These are phyloP conservation scores for Pomatostomus ruficeps DNA, from an alignment of 2,113 vertebrate genomes.

Conservation along the genomic window DNA sequence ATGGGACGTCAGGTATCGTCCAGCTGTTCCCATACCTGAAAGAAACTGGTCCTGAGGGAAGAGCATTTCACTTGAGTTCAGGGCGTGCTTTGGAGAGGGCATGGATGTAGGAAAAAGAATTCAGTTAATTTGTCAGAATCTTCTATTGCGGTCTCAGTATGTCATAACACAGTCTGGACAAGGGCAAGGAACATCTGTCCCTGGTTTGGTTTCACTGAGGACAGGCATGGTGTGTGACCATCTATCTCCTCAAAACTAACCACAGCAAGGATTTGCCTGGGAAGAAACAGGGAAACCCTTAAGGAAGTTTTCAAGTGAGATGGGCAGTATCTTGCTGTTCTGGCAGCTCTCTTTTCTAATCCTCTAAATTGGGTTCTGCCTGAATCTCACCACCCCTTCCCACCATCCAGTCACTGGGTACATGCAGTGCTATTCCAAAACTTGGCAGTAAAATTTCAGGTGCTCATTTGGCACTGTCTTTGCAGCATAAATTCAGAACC, in stretches of 20 bases:
- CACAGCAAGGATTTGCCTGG: neutral
- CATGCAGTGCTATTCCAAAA: neutral
- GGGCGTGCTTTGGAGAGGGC: neutral
- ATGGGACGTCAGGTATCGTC: neutral
- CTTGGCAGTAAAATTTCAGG: neutral
- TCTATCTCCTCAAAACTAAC: neutral
- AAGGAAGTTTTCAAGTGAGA: neutral
- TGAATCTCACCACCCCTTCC: neutral
- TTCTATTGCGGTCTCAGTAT: accelerated
- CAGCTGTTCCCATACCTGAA: neutral
- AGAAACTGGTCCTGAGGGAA: neutral
- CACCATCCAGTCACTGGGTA: neutral
- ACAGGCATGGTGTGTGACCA: neutral
- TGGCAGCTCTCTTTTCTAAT: neutral
- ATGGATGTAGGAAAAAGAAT: neutral
- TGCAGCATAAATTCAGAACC: neutral
- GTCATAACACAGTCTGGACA: neutral
- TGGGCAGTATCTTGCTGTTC: neutral
- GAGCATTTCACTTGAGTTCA: neutral
- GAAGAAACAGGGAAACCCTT: neutral
- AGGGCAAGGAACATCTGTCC: neutral
- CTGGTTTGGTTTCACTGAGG: neutral
- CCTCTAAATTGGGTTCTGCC: neutral
- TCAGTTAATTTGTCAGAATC: neutral
- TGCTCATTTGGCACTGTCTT: neutral